These are phyloP conservation scores for Eonycteris spelaea DNA, from an alignment of 2,113 vertebrate genomes.

Conservation along the genomic window DNA sequence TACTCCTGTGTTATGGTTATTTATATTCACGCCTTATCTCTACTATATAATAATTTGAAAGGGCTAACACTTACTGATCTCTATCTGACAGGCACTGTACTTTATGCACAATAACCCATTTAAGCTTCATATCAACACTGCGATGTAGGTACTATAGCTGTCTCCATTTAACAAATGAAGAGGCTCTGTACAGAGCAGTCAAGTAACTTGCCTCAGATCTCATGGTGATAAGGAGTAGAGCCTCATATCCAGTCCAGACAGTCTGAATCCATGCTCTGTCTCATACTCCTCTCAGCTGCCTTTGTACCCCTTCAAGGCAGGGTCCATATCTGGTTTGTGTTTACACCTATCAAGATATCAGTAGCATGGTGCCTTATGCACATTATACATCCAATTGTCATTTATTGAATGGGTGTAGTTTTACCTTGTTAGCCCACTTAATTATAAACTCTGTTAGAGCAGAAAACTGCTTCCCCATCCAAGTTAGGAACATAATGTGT, in stretches of 20 bases:
- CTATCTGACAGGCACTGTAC: background rate
- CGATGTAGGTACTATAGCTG: background rate
- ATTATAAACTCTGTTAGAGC: background rate
- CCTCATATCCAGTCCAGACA: background rate
- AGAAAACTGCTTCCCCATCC: background rate
- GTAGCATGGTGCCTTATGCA: background rate
- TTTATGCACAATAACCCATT: background rate
- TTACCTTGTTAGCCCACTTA: background rate
- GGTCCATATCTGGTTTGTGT: background rate
- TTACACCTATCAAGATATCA: background rate
- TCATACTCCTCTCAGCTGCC: background rate
- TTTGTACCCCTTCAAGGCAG: background rate
- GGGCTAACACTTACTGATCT: background rate
- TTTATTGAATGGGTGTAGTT: background rate
- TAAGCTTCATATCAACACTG: background rate
- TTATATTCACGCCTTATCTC: background rate
- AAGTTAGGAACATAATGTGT: background rate
- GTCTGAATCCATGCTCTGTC: background rate
- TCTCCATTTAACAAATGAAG: background rate
- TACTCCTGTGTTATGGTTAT: background rate
- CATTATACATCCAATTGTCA: background rate
- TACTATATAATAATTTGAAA: background rate
- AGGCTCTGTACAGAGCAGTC: background rate
- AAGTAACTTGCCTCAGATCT: background rate
- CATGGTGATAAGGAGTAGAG: background rate